Base-by-base conservation (phyloP, 1,140 invertebrate genomes). In the Euwallacea similis region DNA sequence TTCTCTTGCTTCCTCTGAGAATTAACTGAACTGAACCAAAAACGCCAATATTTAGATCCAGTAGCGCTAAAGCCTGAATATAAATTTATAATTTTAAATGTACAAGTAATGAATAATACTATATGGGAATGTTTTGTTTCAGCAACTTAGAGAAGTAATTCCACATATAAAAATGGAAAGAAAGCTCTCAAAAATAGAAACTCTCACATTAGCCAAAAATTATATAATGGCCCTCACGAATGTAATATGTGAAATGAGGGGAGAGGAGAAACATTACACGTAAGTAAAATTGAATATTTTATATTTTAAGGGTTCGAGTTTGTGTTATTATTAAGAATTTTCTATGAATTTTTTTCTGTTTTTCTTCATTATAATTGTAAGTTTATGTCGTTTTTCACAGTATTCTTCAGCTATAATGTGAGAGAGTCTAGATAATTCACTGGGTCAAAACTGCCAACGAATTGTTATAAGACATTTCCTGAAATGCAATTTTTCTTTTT, bases 181-280 rank as follows among this genome's bases (percentile, higher is more conserved):
- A 59, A 92, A 93, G 79, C 82, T 96, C 54, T 93, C 93, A 7
- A 96, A 96, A 84, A 94, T 96, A 78, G 94, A 96, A 83, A 96
- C 94, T 0, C 82, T 96, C 64, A 95, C 94, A 3, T 83, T 96
- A 80, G 94, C 94, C 72, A 94, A 94, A 85, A 95, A 96, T 85
- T 96, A 96, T 82, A 96, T 96, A 75, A 94, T 95, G 85, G 94
- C 94, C 0, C 84, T 96, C 64, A 95, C 93, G 11, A 95, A 95
- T 80, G 91, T 94, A 59, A 93, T 95, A 78, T 92, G 81, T 69
- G 81, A 82, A 56, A 82, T 82, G 81, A 76, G 81, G 73, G 81
- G 81, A 7, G 81, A 81, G 72, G 80, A 82, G 69, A 82, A 82
- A 77, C 80, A 82, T 73, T 82, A 82, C 68, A 82, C 81, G 81